phyloP scores from a whole-genome alignment of 1,140 invertebrate species.

The Neodiprion lecontei region DNA sequence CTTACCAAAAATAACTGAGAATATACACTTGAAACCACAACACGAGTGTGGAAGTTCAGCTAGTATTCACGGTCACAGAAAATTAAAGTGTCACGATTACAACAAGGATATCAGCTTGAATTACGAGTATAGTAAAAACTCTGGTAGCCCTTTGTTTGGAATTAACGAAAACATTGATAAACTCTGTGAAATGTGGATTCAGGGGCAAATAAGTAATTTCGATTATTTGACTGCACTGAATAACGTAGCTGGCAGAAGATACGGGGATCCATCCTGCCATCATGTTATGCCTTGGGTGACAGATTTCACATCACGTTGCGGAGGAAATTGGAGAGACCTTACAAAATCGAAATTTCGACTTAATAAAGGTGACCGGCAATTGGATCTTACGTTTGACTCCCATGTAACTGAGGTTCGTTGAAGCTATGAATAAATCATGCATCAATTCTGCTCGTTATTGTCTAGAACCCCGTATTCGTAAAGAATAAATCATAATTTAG shows the following conservation, averaged over 20 bases:
- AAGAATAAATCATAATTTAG: too few species aligned
- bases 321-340: constrained; percentile 88
- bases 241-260: constrained; percentile 77
- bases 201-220: constrained; percentile 86
- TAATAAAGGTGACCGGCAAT: constrained; percentile 94
- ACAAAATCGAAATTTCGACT: constrained; percentile 94
- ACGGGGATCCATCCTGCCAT: constrained; percentile 89
- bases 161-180: constrained; percentile 63
- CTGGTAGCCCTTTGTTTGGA: constrained; percentile 52
- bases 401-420: constrained; percentile 61
- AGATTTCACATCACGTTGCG: constrained; percentile 85
- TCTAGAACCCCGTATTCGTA: not conserved
- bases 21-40: constrained; percentile 50
- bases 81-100: not conserved
- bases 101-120: constrained; percentile 38
- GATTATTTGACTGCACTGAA: constrained; percentile 93
- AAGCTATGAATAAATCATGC: constrained; percentile 16
- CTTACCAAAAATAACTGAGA: constrained; percentile 55
- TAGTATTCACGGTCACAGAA: constrained; percentile 10
- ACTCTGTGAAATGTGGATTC: constrained; percentile 81
- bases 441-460: constrained; percentile 13
- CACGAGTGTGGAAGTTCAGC: constrained; percentile 25
- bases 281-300: constrained; percentile 97
- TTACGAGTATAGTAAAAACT: constrained; percentile 35
- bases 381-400: constrained; percentile 87